These are phyloP conservation scores for Drosophila arizonae DNA, from an alignment of 1,140 invertebrate species.

Conservation along the genomic window DNA sequence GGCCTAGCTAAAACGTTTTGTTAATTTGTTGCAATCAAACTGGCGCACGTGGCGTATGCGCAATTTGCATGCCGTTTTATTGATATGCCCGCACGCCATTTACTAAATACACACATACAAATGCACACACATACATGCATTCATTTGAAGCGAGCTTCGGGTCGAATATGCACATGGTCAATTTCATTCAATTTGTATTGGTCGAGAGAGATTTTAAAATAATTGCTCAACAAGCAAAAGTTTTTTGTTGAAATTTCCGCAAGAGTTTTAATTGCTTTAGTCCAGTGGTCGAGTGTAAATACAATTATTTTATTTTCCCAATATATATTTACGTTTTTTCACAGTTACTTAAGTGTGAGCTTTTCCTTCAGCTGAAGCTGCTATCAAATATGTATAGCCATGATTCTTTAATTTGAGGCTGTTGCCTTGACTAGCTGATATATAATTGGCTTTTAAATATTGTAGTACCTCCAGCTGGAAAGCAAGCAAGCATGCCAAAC, in stretches of 20 bases:
- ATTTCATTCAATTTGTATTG: constrained; percentile 33
- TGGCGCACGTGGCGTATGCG: constrained; percentile 43
- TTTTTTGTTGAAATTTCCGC: constrained; percentile 1
- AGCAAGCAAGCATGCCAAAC: not conserved
- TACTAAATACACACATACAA: constrained; percentile 2
- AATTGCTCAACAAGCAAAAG: constrained; percentile 19
- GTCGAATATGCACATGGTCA: constrained; percentile 24
- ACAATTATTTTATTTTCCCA: constrained; percentile 15
- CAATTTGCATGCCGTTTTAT: constrained; percentile 34
- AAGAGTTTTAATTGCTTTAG: constrained; percentile 37
- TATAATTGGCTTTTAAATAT: constrained; percentile 34
- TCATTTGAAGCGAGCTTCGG: not conserved
- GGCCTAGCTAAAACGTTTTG: constrained; percentile 10
- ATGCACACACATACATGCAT: not conserved
- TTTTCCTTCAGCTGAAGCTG: not conserved
- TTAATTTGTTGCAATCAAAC: constrained; percentile 30
- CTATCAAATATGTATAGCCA: not conserved
- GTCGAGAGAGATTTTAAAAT: not conserved
- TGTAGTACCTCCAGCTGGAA: not conserved
- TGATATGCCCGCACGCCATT: constrained; percentile 7
- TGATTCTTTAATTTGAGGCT: not conserved
- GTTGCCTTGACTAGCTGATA: constrained; percentile 2
- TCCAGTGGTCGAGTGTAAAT: constrained; percentile 1
- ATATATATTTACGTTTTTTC: not conserved
- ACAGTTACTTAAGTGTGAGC: not conserved